Conservation (phyloP, 2,113 vertebrate genomes). For the Casuarius casuarius region DNA sequence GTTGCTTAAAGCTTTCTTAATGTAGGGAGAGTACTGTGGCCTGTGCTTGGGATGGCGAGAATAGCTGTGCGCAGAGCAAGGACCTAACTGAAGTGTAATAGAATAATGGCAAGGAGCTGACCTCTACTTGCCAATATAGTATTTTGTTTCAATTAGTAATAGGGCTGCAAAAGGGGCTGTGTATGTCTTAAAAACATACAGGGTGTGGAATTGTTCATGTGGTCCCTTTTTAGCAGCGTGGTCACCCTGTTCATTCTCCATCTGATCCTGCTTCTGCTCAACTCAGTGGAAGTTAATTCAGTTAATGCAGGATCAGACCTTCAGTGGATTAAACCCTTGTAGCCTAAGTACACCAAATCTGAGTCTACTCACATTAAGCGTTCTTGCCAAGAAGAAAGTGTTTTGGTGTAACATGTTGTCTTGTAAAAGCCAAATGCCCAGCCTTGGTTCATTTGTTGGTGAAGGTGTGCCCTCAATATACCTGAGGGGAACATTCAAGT, state of each 20-base stretch:
- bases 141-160: background rate
- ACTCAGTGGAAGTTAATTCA: background rate
- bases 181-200: background rate
- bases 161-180: background rate
- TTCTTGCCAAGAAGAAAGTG: background rate
- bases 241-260: background rate
- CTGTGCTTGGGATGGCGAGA: background rate
- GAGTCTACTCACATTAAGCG: background rate
- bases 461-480: background rate
- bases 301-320: background rate
- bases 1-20: constrained; percentile 57
- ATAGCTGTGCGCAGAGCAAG: background rate
- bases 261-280: background rate
- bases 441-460: background rate
- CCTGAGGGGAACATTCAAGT: background rate
- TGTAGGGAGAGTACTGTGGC: constrained; percentile 20
- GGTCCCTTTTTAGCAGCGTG: background rate
- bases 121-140: background rate
- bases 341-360: background rate
- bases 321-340: background rate
- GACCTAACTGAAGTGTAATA: constrained; percentile 42
- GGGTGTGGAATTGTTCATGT: background rate
- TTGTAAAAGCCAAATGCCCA: background rate
- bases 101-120: background rate
- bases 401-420: background rate